Conservation (phyloP, 2,797 vertebrate genomes). For the Channallabes apus region DNA sequence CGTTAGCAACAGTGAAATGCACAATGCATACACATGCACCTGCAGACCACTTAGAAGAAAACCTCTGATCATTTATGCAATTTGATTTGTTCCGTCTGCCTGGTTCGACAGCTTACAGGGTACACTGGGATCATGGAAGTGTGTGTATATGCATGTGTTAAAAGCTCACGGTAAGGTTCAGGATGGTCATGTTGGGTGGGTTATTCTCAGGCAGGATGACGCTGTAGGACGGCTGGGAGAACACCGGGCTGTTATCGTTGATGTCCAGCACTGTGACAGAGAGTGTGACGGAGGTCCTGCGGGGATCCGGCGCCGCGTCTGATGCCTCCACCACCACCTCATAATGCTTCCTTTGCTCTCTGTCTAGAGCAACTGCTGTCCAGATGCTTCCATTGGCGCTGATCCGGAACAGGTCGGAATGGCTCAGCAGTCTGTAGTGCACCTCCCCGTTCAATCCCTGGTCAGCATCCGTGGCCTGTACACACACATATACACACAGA, state of each 20-base stretch:
- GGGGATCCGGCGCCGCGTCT: slow-evolving; percentile 84
- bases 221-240: slow-evolving; percentile 82
- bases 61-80: neutral
- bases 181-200: slow-evolving; percentile 78
- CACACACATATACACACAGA: neutral
- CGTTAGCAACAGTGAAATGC: neutral
- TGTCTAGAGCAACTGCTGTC: slow-evolving; percentile 83
- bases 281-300: slow-evolving; percentile 80
- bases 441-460: slow-evolving; percentile 88
- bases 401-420: slow-evolving; percentile 86
- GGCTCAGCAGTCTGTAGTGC: slow-evolving; percentile 85
- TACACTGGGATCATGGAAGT: neutral
- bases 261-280: slow-evolving; percentile 86
- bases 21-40: no score
- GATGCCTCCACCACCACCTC: slow-evolving; percentile 87
- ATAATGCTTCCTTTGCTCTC: slow-evolving; percentile 85
- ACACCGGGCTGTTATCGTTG: slow-evolving; percentile 95
- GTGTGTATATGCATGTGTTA: slow-evolving; percentile 1
- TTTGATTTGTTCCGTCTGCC: neutral
- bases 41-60: neutral
- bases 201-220: slow-evolving; percentile 87
- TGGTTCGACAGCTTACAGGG: neutral
- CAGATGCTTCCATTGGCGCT: slow-evolving; percentile 86
- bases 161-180: slow-evolving; percentile 81
- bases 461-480: slow-evolving; percentile 89